Conservation (phyloP, 1,140 invertebrate genomes). For the Drosophila pallidifrons region DNA sequence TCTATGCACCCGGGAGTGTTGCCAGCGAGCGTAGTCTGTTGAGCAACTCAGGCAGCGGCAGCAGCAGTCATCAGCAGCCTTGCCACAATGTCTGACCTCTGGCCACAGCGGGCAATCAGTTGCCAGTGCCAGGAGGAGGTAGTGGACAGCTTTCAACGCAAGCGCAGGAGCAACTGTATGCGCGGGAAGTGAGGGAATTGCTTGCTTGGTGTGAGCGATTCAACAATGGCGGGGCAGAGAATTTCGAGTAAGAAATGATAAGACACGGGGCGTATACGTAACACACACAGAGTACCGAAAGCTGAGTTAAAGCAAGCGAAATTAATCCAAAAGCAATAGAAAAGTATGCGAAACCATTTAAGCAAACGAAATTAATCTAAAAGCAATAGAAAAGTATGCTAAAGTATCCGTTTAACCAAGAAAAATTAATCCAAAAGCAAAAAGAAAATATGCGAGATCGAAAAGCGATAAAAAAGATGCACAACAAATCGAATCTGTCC, state of each 20-base stretch:
- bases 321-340: neutral
- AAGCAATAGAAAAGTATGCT: neutral
- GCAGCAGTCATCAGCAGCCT: conserved; percentile 59
- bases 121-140: conserved; percentile 12
- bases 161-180: conserved; percentile 70
- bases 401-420: neutral
- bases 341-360: neutral
- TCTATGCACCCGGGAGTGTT: conserved; percentile 83
- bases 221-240: conserved; percentile 74
- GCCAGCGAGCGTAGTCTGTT: conserved; percentile 79
- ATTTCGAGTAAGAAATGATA: conserved; percentile 62
- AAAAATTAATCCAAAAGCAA: too few relatives aligned
- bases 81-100: conserved; percentile 78
- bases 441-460: too few relatives aligned
- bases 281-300: neutral
- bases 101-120: conserved; percentile 19
- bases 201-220: conserved; percentile 82
- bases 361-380: neutral
- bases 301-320: conserved; percentile 10
- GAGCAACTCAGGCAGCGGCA: conserved; percentile 79
- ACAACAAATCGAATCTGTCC: too few relatives aligned
- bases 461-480: too few relatives aligned
- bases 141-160: neutral
- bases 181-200: conserved; percentile 73
- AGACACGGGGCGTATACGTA: neutral